Conservation (phyloP, 2,797 vertebrate species). For the Enteromius thamalakanensis region DNA sequence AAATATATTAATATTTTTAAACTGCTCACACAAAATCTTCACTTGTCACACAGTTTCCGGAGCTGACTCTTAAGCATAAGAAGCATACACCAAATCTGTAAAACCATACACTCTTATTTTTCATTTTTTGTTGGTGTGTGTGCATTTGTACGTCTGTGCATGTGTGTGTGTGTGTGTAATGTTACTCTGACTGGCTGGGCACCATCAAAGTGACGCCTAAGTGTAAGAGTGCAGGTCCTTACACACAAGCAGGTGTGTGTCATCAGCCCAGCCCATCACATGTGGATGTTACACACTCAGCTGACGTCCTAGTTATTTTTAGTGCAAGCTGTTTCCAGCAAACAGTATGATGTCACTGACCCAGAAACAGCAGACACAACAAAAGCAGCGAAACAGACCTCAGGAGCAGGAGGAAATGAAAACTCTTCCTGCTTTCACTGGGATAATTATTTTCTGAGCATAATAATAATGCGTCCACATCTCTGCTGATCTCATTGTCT, state of each 20-base stretch:
- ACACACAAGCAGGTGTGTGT: constrained; percentile 50
- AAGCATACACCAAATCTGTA: too few species aligned
- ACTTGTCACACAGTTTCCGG: too few species aligned
- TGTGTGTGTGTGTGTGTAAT: background rate
- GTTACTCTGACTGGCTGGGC: background rate
- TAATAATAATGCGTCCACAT: constrained; percentile 9
- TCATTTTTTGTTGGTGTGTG: too few species aligned
- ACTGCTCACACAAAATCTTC: too few species aligned
- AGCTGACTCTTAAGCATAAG: too few species aligned
- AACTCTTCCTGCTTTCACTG: constrained; percentile 74
- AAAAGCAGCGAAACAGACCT: constrained; percentile 29
- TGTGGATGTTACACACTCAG: constrained; percentile 8
- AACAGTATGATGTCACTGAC: constrained; percentile 51
- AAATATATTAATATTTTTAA: background rate
- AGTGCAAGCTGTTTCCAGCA: constrained; percentile 49
- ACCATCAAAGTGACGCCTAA: constrained; percentile 21
- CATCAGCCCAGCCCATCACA: constrained; percentile 34
- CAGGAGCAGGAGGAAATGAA: constrained; percentile 3
- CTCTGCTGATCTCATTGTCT: constrained; percentile 7
- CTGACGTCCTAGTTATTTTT: constrained; percentile 57
- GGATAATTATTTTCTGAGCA: constrained; percentile 59
- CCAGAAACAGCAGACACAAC: constrained; percentile 32
- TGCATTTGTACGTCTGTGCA: too few species aligned
- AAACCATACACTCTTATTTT: too few species aligned
- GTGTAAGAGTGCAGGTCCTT: constrained; percentile 3